These are phyloP conservation scores for Glossosoma conforme DNA, from an alignment of 1,140 invertebrate species.

Conservation along the genomic window DNA sequence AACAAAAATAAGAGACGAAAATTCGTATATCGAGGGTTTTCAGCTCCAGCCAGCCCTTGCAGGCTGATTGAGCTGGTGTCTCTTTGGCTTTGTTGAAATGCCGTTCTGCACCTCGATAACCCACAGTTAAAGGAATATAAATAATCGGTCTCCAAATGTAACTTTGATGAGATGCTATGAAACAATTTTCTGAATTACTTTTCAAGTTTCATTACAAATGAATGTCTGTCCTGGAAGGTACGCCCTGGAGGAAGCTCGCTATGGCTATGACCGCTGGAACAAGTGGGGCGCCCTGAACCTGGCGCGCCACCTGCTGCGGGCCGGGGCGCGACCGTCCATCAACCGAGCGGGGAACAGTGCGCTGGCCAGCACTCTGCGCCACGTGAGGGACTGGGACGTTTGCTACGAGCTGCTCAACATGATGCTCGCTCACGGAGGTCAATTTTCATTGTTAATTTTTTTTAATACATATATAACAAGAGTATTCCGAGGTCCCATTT, in stretches of 20 bases:
- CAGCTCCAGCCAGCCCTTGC: too few relatives aligned
- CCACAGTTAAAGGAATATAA: too few relatives aligned
- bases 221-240: constrained; percentile 39
- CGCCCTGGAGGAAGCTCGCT: constrained; percentile 64
- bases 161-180: too few relatives aligned
- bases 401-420: constrained; percentile 68
- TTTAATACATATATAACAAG: neutral
- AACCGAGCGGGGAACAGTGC: constrained; percentile 68
- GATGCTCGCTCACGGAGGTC: constrained; percentile 62
- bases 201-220: too few relatives aligned
- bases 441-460: neutral
- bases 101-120: too few relatives aligned
- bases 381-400: constrained; percentile 72
- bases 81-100: too few relatives aligned
- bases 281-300: constrained; percentile 69
- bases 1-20: too few relatives aligned
- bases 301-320: constrained; percentile 57
- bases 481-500: neutral
- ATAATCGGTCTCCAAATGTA: too few relatives aligned
- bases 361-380: constrained; percentile 65
- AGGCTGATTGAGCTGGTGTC: too few relatives aligned
- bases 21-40: too few relatives aligned
- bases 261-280: constrained; percentile 65
- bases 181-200: too few relatives aligned
- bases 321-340: constrained; percentile 62